Conservation (phyloP, 2,113 vertebrate genomes). For the Notarius quadriscutis region DNA sequence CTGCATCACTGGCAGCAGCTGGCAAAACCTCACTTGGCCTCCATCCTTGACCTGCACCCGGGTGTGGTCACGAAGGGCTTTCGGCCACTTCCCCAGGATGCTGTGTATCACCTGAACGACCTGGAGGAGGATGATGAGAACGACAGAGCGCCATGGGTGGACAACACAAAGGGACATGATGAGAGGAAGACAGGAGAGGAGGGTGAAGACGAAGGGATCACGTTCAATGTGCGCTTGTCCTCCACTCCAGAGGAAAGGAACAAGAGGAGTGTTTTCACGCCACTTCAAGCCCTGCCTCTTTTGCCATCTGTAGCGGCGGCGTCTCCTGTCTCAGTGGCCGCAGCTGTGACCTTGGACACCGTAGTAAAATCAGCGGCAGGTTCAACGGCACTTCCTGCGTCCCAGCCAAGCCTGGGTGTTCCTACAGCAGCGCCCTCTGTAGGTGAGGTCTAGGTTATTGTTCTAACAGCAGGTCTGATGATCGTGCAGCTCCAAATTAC, state of each 20-base stretch:
- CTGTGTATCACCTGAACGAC: slow-evolving; percentile 82
- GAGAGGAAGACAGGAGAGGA: slow-evolving; percentile 71
- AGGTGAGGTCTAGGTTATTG: slow-evolving; percentile 63
- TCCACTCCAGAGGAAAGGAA: slow-evolving; percentile 73
- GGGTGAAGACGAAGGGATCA: slow-evolving; percentile 81
- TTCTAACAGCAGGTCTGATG: not conserved
- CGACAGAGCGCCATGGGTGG: slow-evolving; percentile 50
- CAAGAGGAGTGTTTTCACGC: slow-evolving; percentile 38
- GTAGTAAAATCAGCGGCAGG: slow-evolving; percentile 1
- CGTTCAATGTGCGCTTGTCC: slow-evolving; percentile 78
- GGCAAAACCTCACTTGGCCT: slow-evolving; percentile 91
- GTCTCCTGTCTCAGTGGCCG: slow-evolving; percentile 22
- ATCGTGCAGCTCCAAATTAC: not conserved
- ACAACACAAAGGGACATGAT: not conserved
- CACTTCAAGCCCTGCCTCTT: slow-evolving; percentile 13
- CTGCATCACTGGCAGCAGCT: slow-evolving; percentile 98
- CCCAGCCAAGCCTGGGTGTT: slow-evolving; percentile 69
- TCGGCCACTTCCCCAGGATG: slow-evolving; percentile 79
- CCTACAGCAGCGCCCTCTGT: slow-evolving; percentile 61
- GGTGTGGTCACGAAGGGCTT: slow-evolving; percentile 96
- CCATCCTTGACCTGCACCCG: slow-evolving; percentile 91
- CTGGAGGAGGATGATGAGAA: slow-evolving; percentile 88
- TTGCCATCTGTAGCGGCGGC: not conserved
- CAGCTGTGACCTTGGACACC: slow-evolving; percentile 3
- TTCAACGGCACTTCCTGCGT: slow-evolving; percentile 15